A percentile compares a stretch with the other conserved stretches of the same genome.
These are phyloP conservation scores for Mellivora capensis DNA, from an alignment of 2,113 vertebrate genomes.

Conservation along the genomic window DNA sequence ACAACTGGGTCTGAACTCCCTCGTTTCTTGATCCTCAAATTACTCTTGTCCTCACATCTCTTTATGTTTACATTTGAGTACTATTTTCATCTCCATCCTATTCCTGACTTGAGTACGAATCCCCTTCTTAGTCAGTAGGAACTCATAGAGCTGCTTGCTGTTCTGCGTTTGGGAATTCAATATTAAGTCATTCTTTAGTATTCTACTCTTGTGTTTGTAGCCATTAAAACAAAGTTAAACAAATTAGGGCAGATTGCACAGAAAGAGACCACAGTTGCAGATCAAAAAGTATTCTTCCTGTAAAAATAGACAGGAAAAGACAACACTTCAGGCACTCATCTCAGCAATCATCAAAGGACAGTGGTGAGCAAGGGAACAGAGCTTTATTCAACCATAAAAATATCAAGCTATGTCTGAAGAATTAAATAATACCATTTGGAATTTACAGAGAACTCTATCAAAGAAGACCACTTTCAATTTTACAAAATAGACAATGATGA, in stretches of 20 bases:
- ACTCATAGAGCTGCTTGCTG: background rate
- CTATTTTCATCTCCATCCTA: background rate
- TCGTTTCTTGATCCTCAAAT: background rate
- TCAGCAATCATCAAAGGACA: background rate
- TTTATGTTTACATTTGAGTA: background rate
- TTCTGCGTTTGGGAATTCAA: background rate
- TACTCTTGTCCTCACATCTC: background rate
- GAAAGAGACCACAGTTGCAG: background rate
- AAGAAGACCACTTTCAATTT: background rate
- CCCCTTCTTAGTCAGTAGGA: background rate
- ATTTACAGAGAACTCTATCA: background rate
- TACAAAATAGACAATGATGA: background rate
- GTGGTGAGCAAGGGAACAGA: background rate
- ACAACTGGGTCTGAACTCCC: background rate
- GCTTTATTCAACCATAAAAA: background rate
- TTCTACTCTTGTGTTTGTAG: background rate
- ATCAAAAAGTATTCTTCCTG: background rate
- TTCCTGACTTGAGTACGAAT: background rate
- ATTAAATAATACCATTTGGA: background rate
- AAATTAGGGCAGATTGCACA: background rate
- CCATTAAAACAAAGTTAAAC: background rate
- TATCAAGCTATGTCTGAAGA: background rate
- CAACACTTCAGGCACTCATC: background rate
- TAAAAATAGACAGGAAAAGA: background rate
- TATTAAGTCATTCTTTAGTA: background rate